Evolutionary conservation across 2,113 vertebrate genomes (phyloP).

Genomic region (Tetrax tetrax): DNA sequence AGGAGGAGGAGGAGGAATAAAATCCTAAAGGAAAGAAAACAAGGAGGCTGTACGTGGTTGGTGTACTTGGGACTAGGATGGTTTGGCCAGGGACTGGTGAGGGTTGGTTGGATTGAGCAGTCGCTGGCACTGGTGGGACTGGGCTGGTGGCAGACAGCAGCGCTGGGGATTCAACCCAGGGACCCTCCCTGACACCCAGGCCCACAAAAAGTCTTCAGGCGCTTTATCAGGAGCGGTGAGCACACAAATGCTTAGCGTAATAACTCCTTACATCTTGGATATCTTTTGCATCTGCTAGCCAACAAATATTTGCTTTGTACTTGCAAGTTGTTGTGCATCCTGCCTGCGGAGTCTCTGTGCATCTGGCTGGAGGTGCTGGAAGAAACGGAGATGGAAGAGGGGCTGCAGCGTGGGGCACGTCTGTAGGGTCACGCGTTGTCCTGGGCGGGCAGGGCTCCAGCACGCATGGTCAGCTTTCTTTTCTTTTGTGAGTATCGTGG

Average conservation of each 20-base stretch:
- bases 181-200: not conserved
- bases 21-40: not conserved
- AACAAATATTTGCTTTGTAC: not conserved
- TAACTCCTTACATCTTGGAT: not conserved
- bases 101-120: not conserved
- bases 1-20: not conserved
- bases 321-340: not conserved
- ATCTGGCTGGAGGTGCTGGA: not conserved
- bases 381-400: not conserved
- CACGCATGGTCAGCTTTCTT: not conserved
- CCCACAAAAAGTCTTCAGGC: not conserved
- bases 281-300: not conserved
- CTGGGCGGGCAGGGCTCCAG: not conserved
- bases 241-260: not conserved
- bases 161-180: not conserved
- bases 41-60: not conserved
- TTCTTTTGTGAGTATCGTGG: not conserved
- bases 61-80: not conserved
- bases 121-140: accelerated
- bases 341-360: not conserved
- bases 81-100: accelerated
- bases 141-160: not conserved
- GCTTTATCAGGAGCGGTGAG: not conserved
- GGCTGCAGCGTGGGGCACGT: not conserved
- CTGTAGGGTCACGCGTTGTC: not conserved